Conservation (phyloP, 1,140 invertebrate genomes). For the Carposina sasakii region DNA sequence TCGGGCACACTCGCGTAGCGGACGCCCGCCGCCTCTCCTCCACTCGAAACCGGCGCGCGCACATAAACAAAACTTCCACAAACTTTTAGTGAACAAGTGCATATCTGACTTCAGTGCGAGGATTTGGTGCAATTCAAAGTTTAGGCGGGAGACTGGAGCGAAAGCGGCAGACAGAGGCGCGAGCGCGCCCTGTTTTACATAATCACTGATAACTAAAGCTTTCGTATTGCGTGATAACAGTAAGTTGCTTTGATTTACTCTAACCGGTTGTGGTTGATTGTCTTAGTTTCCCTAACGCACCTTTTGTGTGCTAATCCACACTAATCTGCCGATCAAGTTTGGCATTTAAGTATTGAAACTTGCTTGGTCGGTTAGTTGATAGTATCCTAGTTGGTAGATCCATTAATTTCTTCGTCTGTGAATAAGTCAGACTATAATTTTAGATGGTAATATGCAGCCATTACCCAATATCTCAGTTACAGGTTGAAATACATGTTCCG, state of each 20-base stretch:
- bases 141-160: slow-evolving; percentile 33
- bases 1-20: slow-evolving; percentile 43
- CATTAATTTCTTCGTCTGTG: too few species aligned
- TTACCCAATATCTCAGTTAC: too few species aligned
- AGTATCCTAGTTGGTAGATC: too few species aligned
- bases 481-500: too few species aligned
- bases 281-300: slow-evolving; percentile 10
- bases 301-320: not conserved
- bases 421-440: too few species aligned
- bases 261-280: slow-evolving; percentile 26
- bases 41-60: slow-evolving; percentile 34
- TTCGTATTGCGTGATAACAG: slow-evolving; percentile 63
- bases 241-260: slow-evolving; percentile 48
- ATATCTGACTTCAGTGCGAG: slow-evolving; percentile 1
- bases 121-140: not conserved
- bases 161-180: slow-evolving; percentile 31
- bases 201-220: slow-evolving; percentile 46
- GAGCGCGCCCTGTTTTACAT: slow-evolving; percentile 41
- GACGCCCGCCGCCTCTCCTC: slow-evolving; percentile 34
- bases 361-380: too few species aligned
- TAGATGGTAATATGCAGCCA: too few species aligned
- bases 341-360: not conserved
- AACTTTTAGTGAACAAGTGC: slow-evolving; percentile 23
- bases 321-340: not conserved
- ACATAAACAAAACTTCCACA: slow-evolving; percentile 33